phyloP scores from a whole-genome alignment of 1,140 invertebrate genomes.

The Tyrophagus putrescentiae region DNA sequence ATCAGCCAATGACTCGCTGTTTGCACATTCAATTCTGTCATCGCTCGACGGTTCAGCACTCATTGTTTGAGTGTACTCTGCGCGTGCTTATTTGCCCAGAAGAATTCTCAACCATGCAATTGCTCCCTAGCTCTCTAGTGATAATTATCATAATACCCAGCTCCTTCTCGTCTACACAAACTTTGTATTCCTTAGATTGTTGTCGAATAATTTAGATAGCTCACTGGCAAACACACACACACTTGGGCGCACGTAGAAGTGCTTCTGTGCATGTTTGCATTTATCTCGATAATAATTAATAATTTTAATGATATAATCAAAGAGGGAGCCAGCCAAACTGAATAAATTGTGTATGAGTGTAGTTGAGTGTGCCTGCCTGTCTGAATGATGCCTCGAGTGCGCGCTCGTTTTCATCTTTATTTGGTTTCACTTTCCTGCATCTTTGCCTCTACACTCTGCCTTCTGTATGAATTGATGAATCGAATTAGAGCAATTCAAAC shows the following conservation, averaged over 20 bases:
- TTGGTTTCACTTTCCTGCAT: not conserved
- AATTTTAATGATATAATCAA: not conserved
- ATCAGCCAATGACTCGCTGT: too few species aligned
- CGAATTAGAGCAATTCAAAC: constrained; percentile 11
- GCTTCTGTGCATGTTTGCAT: constrained; percentile 4
- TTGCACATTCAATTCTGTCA: too few species aligned
- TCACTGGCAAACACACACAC: not conserved
- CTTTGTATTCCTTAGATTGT: constrained; percentile 5
- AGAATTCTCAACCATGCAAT: not conserved
- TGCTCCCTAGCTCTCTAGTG: not conserved
- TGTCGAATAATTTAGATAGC: constrained; percentile 13
- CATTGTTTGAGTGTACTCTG: not conserved
- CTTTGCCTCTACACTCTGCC: too few species aligned
- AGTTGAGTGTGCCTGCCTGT: not conserved
- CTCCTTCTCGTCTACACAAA: too few species aligned
- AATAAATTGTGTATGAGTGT: not conserved
- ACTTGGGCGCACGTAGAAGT: not conserved
- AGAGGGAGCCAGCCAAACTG: not conserved
- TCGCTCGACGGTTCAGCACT: not conserved
- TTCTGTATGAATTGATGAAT: constrained; percentile 3
- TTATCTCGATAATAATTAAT: constrained; percentile 14
- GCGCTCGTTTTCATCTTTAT: not conserved
- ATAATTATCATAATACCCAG: not conserved
- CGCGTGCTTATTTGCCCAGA: not conserved
- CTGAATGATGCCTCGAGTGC: not conserved